These are phyloP conservation scores for Zapornia atra DNA, from an alignment of 2,113 vertebrate genomes.

Conservation along the genomic window DNA sequence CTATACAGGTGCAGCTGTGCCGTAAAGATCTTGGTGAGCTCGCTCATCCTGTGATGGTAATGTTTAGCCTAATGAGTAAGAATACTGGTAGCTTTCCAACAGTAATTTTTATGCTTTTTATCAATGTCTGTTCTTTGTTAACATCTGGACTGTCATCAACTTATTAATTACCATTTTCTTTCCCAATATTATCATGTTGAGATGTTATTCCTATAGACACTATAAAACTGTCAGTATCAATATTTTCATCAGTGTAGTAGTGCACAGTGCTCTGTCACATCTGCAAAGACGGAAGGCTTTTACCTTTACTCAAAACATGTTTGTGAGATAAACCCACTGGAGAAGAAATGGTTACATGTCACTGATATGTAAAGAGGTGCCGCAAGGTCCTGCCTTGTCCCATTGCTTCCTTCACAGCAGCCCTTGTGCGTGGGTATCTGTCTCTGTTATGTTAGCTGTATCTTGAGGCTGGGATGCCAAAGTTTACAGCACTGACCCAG, in stretches of 20 bases:
- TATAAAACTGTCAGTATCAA: background rate
- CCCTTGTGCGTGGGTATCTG: accelerated
- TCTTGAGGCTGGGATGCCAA: background rate
- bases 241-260: background rate
- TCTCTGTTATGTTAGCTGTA: background rate
- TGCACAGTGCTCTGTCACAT: background rate
- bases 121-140: background rate
- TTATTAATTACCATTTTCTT: background rate
- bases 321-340: background rate
- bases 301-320: accelerated
- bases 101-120: background rate
- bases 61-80: background rate
- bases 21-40: accelerated
- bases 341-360: background rate
- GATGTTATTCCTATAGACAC: background rate
- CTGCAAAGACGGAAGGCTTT: background rate
- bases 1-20: background rate
- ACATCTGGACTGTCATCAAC: background rate
- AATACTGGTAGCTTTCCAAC: background rate
- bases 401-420: background rate
- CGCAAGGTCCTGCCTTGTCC: background rate
- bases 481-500: background rate
- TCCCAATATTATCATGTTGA: background rate
- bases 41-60: background rate
- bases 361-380: background rate